Evolutionary conservation across 1,140 invertebrate genomes (phyloP).

Genomic region (Diorhabda elongata): DNA sequence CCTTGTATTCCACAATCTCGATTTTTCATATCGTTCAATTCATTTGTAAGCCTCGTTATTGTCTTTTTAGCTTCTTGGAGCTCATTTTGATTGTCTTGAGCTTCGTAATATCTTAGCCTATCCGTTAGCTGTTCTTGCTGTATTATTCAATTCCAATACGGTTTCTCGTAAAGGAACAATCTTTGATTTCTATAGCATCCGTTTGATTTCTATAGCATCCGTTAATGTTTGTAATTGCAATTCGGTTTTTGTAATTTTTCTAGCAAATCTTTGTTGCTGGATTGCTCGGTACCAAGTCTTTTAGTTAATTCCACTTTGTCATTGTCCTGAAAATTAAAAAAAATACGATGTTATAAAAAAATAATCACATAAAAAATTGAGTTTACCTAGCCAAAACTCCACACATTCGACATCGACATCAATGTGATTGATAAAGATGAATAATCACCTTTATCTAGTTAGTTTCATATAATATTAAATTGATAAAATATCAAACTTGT

Average conservation of each 20-base stretch:
- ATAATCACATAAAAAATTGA: not conserved
- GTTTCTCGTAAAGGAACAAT: conserved; percentile 62
- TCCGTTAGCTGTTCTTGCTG: conserved; percentile 61
- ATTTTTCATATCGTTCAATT: conserved; percentile 35
- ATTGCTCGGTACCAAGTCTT: conserved; percentile 73
- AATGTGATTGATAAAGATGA: too few relatives aligned
- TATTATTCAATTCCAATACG: conserved; percentile 56
- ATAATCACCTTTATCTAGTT: too few relatives aligned
- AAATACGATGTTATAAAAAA: not conserved
- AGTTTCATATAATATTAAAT: too few relatives aligned
- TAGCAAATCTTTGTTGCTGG: conserved; percentile 70
- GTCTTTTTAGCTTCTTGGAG: conserved; percentile 52
- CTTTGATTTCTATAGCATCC: conserved; percentile 58
- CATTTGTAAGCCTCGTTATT: conserved; percentile 45
- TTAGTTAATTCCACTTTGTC: conserved; percentile 82
- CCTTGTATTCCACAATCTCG: not conserved
- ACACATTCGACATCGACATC: too few relatives aligned
- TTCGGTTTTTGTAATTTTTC: conserved; percentile 64
- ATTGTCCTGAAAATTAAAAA: conserved; percentile 60
- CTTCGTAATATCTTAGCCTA: conserved; percentile 46
- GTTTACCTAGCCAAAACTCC: not conserved
- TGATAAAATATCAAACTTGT: too few relatives aligned
- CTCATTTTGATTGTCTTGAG: conserved; percentile 63
- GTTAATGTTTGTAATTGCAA: conserved; percentile 54
- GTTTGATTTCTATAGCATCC: conserved; percentile 53